Evolutionary conservation across 2,113 vertebrate species (phyloP).

Genomic region (Grantiella picta): DNA sequence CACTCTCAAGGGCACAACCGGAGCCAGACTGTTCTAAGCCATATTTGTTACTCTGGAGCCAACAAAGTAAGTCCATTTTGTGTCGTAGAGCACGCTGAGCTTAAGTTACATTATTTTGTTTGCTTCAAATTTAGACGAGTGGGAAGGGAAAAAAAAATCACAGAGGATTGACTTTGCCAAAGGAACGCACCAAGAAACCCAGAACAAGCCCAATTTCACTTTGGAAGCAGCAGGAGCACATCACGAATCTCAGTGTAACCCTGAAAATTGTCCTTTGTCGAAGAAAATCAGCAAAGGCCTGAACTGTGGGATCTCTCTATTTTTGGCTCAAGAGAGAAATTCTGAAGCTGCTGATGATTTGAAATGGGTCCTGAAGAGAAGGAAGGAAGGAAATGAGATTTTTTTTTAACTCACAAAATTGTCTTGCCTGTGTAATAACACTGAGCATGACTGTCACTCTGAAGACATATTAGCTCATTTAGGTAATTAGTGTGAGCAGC

Average conservation of each 20-base stretch:
- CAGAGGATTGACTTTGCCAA: not conserved
- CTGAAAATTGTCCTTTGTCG: not conserved
- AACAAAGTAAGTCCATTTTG: conserved; percentile 11
- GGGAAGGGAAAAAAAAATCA: not conserved
- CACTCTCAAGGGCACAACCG: conserved; percentile 58
- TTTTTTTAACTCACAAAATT: conserved; percentile 66
- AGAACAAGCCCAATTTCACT: not conserved
- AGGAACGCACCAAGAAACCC: not conserved
- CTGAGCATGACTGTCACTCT: conserved; percentile 77
- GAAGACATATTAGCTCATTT: conserved; percentile 85
- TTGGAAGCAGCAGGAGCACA: not conserved
- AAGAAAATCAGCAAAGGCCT: conserved; percentile 26
- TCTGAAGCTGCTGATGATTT: conserved; percentile 62
- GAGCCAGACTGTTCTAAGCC: conserved; percentile 57
- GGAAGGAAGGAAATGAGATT: conserved; percentile 65
- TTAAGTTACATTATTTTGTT: conserved; percentile 22
- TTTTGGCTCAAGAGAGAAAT: conserved; percentile 63
- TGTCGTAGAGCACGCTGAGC: not conserved
- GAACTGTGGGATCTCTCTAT: conserved; percentile 52
- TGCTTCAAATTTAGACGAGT: not conserved
- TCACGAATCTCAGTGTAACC: not conserved
- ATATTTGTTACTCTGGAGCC: conserved; percentile 45
- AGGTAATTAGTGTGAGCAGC: conserved; percentile 84
- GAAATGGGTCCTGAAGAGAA: conserved; percentile 66
- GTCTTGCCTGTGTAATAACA: conserved; percentile 77